phyloP scores from a whole-genome alignment of 2,888 invertebrate species.

The Dolomedes plantarius region DNA sequence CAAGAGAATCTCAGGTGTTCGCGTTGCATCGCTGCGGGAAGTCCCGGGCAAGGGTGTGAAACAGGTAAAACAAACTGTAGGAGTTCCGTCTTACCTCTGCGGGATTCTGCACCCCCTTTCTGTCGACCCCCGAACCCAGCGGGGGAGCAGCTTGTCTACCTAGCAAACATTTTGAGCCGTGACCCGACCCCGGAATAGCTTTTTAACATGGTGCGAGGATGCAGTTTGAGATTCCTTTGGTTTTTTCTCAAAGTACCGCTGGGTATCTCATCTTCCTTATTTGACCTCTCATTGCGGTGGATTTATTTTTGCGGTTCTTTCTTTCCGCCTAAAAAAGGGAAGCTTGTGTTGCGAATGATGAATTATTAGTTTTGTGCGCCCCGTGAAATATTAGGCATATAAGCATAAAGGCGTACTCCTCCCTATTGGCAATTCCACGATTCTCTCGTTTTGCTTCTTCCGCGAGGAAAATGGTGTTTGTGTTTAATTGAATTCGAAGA shows the following conservation, averaged over 20 bases:
- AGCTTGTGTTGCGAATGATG: conserved; percentile 28
- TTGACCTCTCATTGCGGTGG: conserved; percentile 48
- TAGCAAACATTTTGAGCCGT: conserved; percentile 51
- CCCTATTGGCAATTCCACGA: conserved; percentile 47
- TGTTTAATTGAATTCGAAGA: background rate
- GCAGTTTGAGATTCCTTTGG: background rate
- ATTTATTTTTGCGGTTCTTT: conserved; percentile 32
- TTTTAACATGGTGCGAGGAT: conserved; percentile 58
- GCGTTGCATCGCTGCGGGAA: conserved; percentile 50
- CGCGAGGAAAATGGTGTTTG: background rate
- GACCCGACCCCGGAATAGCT: conserved; percentile 58
- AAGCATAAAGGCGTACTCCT: conserved; percentile 28
- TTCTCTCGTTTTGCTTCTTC: conserved; percentile 5
- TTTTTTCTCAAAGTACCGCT: conserved; percentile 42
- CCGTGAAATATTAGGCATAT: conserved; percentile 63
- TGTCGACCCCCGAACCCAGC: conserved; percentile 18
- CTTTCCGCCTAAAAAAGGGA: conserved; percentile 2
- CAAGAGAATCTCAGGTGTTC: conserved; percentile 60
- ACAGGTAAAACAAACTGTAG: conserved; percentile 71
- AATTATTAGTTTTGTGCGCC: conserved; percentile 57
- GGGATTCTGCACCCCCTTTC: conserved; percentile 39
- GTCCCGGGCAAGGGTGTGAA: conserved; percentile 64
- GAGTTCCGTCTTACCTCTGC: conserved; percentile 65
- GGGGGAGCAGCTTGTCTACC: conserved; percentile 42
- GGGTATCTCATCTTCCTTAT: conserved; percentile 65